Evolutionary conservation across 2,888 invertebrate genomes (phyloP).

Genomic region (Lottia gigantea): DNA sequence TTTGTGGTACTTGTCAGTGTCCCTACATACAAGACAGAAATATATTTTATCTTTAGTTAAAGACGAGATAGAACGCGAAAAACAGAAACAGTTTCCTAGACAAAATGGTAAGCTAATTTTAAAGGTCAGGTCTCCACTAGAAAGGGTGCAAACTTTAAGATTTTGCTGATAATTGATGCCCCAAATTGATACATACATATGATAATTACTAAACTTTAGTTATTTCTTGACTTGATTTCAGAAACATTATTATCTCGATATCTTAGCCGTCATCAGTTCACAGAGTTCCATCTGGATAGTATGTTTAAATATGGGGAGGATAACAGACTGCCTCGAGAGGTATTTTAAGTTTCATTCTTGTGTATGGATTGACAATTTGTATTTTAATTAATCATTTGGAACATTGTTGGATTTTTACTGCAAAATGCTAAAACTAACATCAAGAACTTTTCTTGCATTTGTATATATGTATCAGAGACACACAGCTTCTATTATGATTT

Average conservation of each 20-base stretch:
- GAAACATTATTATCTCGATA: slow-evolving; percentile 64
- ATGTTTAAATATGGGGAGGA: slow-evolving; percentile 69
- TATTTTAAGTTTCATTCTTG: slow-evolving; percentile 33
- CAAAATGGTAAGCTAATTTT: slow-evolving; percentile 37
- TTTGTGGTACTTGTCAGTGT: slow-evolving; percentile 66
- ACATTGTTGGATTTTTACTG: background rate
- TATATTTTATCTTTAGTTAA: slow-evolving; percentile 60
- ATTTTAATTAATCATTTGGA: background rate
- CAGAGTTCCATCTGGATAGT: slow-evolving; percentile 69
- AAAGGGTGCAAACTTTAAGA: too few species aligned
- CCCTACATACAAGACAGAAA: slow-evolving; percentile 62
- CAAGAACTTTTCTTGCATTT: too few species aligned
- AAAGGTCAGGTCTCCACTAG: too few species aligned
- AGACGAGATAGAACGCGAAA: slow-evolving; percentile 52
- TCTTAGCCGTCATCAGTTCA: slow-evolving; percentile 64
- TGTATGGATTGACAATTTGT: background rate
- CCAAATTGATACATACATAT: too few species aligned
- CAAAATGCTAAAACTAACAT: too few species aligned
- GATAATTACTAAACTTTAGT: too few species aligned
- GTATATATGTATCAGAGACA: too few species aligned
- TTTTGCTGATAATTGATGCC: too few species aligned
- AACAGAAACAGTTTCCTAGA: slow-evolving; percentile 39
- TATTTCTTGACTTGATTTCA: slow-evolving; percentile 28
- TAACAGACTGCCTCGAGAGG: slow-evolving; percentile 67
- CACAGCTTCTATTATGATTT: too few species aligned